Conservation (phyloP, 1,140 invertebrate species). For the Schlechtendalia chinensis region DNA sequence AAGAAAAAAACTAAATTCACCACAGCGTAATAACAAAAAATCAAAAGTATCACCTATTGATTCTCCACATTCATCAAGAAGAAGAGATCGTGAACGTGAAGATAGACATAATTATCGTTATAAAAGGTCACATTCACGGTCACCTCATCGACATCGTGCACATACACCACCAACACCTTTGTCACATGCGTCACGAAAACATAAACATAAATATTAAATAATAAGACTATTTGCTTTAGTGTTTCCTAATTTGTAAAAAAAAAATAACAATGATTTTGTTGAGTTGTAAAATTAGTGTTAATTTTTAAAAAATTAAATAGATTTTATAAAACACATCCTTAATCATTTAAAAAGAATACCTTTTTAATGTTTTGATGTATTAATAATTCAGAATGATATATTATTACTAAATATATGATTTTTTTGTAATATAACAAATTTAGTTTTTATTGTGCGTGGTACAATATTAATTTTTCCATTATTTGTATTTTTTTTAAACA, state of each 20-base stretch:
- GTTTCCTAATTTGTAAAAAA: neutral
- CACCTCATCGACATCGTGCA: slow-evolving; percentile 31
- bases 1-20: slow-evolving; percentile 33
- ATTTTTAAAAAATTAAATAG: slow-evolving; percentile 3
- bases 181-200: slow-evolving; percentile 35
- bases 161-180: slow-evolving; percentile 37
- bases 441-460: too few relatives aligned
- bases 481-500: too few relatives aligned
- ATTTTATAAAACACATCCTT: neutral
- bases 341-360: too few relatives aligned
- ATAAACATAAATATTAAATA: slow-evolving; percentile 45
- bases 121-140: slow-evolving; percentile 44
- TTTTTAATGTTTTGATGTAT: too few relatives aligned
- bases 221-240: neutral
- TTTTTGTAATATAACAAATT: too few relatives aligned
- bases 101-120: slow-evolving; percentile 33
- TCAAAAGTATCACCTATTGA: slow-evolving; percentile 36
- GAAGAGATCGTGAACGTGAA: slow-evolving; percentile 38
- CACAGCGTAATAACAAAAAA: slow-evolving; percentile 40
- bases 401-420: too few relatives aligned
- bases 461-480: too few relatives aligned
- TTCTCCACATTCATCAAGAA: slow-evolving; percentile 37
- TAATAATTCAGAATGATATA: too few relatives aligned
- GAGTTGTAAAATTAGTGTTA: neutral
- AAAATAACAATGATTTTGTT: neutral